phyloP scores from a whole-genome alignment of 2,888 invertebrate species.

The Lysandra coridon region DNA sequence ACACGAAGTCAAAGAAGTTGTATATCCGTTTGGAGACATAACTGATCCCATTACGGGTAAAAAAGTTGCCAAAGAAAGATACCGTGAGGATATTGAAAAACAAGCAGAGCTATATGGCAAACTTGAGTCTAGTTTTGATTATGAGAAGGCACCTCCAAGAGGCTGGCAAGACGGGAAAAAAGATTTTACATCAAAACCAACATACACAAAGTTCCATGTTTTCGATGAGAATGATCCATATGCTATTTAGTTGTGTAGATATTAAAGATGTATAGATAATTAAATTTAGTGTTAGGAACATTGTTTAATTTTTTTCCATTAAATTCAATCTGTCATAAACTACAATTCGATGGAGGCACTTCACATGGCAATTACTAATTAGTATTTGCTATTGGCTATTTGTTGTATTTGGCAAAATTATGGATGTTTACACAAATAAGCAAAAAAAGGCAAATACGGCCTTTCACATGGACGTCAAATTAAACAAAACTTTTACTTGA shows the following conservation, averaged over 20 bases:
- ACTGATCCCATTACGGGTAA: slow-evolving; percentile 93
- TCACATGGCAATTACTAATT: too few species aligned
- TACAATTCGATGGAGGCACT: too few species aligned
- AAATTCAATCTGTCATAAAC: neutral
- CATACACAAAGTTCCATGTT: slow-evolving; percentile 89
- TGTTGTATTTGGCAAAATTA: too few species aligned
- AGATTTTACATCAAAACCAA: slow-evolving; percentile 89
- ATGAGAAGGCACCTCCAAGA: slow-evolving; percentile 87
- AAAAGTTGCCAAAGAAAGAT: slow-evolving; percentile 86
- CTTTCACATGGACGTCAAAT: too few species aligned
- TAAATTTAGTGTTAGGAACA: slow-evolving; percentile 29
- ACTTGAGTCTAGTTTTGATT: slow-evolving; percentile 84
- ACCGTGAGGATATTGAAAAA: slow-evolving; percentile 87
- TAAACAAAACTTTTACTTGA: too few species aligned
- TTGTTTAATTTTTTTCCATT: neutral
- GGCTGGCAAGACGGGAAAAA: slow-evolving; percentile 91
- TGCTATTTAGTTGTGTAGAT: slow-evolving; percentile 75
- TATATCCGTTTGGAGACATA: slow-evolving; percentile 91
- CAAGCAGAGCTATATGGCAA: slow-evolving; percentile 85
- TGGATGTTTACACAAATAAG: too few species aligned
- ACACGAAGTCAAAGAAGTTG: slow-evolving; percentile 88
- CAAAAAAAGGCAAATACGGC: too few species aligned
- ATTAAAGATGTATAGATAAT: slow-evolving; percentile 37
- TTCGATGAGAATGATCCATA: slow-evolving; percentile 87
- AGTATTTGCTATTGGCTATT: too few species aligned